Base-by-base conservation (phyloP, 2,113 vertebrate species). In the Cochlearius cochlearius region DNA sequence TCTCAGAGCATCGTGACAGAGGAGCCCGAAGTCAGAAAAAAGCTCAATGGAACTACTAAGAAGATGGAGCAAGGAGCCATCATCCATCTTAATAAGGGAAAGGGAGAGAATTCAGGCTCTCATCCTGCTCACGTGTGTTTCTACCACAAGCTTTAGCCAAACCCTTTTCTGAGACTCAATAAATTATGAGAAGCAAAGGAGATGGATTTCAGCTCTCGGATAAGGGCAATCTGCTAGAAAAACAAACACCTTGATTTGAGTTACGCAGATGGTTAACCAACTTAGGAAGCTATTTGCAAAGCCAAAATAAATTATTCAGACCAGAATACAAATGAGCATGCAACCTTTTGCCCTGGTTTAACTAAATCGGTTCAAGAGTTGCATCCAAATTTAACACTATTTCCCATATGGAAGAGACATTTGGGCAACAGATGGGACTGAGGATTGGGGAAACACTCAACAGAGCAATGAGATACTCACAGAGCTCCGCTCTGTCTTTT, bases 401-500 rank as follows among this genome's bases (percentile, higher is more conserved):
- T 94, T 78, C 87, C 95, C 97, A 95, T 69, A 96, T 94, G 94
- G 95, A 94, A 82, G 81, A 97, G 94, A 95, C 94, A 95, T 97
- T 94, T 97, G 95, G 92, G 94, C 84, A 82, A 80, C 94, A 95
- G 92, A 97, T 94, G 92, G 84, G 76, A 38, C 50, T 34, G 41
- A 90, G 68, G 74, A 45, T 10, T 19, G 88, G 83, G 81, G 95
- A 76, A 92, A 62, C 83, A 15, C 64, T 93, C 93, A 15, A 11
- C 14, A 66, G 66, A 3, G 43, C 82, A 93, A 75, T 10, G 78
- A n/a, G 55, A 39, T 90, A 98, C 99, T 98, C 97, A 99, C 99
- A 97, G 89, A 96, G 97, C 96, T 98, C 98, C 47, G 56, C 91
- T 84, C 84, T 32, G 94, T 96, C 97, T 82, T 97, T 97, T 85